Base-by-base conservation (phyloP, 2,888 invertebrate genomes). In the Tortricodes alternella region DNA sequence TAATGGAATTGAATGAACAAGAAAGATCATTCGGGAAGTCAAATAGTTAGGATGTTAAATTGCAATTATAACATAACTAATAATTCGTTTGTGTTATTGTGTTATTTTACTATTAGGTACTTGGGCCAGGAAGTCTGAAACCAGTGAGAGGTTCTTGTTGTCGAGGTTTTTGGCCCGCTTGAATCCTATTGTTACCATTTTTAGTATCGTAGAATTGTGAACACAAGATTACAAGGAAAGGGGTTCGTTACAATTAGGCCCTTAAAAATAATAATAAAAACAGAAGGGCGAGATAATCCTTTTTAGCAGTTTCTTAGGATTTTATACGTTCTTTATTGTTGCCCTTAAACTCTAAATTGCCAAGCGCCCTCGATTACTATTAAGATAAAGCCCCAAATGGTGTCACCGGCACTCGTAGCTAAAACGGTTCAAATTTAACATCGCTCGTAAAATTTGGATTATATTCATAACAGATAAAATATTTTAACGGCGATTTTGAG, bases 401-500 rank as follows among this genome's bases (percentile, higher is more conserved):
- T 9, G 56, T 37, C 44, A 49, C 16, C 8, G 37, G 49, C 16
- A 18, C 13, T 56, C 29, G 21, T 2, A 15, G 35, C 19, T 32
- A 56, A 76, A 76, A 72, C 67, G 76, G 78, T 78, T 78, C 75
- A 80, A 85, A 77, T 80, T 83, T 83, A 82, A 82, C 75, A 78
- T 69, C 73, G 63, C 70, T 68, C 71, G 77, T 85, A 86, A 87
- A 85, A 82, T 74, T 70, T 52, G 81, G 85, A 85, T 87, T 86
- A 86, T 87, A 85, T 88, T 87, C 86, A 87, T 88, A 88, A 87
- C 80, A 84, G 82, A 87, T 88, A 87, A 85, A 86, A 86, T 87
- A 87, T 83, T 87, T 87, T 87, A 85, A 87, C 75, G 74, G 79
- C 75, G 68, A 73, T 73, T 76, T 70, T 71, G 75, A 74, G 73